Evolutionary conservation across 1,140 invertebrate species (phyloP), one percentile per base, ranked within the genome.

Genomic region (Micrasema longulum): DNA sequence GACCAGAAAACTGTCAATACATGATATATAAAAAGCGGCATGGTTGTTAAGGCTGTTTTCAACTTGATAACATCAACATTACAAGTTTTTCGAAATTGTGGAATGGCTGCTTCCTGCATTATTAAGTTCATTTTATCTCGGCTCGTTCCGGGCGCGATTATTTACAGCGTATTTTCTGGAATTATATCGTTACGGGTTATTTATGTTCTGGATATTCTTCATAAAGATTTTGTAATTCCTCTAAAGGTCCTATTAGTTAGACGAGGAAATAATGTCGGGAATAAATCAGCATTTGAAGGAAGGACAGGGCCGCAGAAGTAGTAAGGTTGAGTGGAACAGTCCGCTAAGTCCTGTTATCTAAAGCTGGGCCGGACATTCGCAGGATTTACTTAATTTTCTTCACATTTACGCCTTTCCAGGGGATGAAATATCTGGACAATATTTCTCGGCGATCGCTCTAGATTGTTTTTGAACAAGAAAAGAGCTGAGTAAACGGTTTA

Each of bases 331-430:
- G 47, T 2, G 47, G 14, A 66, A 66, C 26, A 31, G 26, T 31
- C 26, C 26, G 26, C 26, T 31, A 31, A 10, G 22, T 23, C 64
- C 10, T 66, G 64, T 66, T 66, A 66, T 66, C 64, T 66, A 31
- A 50, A 52, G 47, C 47, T 66, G 14, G 16, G 31, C 22, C 26
- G 64, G 64, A 50, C 64, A 66, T 66, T 52, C 64, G 18, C n/a
- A 14, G 26, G 64, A 66, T 66, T 66, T 50, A 20, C 43, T 45
- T 64, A 16, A 64, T 64, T 64, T 64, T 14, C 43, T 64, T 23
- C 43, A 45, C 43, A 22, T 35, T 55, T 22, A 35, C 23, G 26
- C 16, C 26, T 26, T 55, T 55, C 16, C 12, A 3, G 10, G 50
- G 16, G 23, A 31, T 55, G 52, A 55, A 55, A 55, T 31, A 55